These are phyloP conservation scores for Pocillopora verrucosa DNA, from an alignment of 64 coral and sea anemone genomes.

Conservation along the genomic window DNA sequence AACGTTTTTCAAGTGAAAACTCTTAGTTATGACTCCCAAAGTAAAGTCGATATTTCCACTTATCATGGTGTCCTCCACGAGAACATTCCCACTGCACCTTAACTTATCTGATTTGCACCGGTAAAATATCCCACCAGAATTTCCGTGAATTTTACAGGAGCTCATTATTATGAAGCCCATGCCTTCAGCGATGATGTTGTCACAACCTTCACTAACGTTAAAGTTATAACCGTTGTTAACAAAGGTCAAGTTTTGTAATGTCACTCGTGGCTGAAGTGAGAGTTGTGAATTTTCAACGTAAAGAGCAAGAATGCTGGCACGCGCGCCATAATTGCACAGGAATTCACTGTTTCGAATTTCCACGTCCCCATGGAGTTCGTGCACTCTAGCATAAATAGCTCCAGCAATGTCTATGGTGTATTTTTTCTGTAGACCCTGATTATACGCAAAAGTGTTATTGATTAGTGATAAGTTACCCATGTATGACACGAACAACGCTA, in stretches of 20 bases:
- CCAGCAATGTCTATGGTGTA: not conserved
- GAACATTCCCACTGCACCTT: not conserved
- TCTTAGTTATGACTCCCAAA: not conserved
- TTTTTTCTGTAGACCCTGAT: not conserved
- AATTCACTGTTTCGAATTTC: not conserved
- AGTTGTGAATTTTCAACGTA: too few species aligned
- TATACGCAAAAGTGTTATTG: not conserved
- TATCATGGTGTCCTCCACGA: constrained; percentile 1
- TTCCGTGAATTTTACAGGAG: not conserved
- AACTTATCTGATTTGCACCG: too few species aligned
- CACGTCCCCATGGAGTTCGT: not conserved
- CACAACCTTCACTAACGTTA: not conserved
- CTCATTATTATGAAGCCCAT: not conserved
- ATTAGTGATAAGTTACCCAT: not conserved
- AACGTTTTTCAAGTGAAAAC: not conserved
- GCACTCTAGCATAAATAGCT: not conserved
- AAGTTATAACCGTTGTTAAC: not conserved
- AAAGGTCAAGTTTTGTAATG: not conserved
- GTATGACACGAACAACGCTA: not conserved
- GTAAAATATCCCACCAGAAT: not conserved
- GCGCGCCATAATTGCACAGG: not conserved
- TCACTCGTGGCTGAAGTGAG: not conserved
- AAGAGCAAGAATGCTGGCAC: not conserved
- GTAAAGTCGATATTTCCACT: not conserved
- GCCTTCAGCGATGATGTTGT: not conserved